phyloP scores from a whole-genome alignment of 2,888 invertebrate species.

The Folsomia manolachei region DNA sequence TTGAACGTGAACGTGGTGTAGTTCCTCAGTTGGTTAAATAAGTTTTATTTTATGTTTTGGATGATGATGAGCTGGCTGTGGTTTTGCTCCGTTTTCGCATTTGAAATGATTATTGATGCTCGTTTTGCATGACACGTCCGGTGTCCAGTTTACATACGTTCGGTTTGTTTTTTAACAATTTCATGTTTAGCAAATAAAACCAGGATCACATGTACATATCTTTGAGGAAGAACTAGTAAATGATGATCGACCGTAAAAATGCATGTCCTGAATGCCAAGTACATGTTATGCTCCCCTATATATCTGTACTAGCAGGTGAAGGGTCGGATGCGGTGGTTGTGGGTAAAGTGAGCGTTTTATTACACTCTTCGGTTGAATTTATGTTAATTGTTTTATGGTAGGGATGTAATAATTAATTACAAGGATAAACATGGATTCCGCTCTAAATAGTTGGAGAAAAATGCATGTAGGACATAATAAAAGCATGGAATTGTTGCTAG shows the following conservation, averaged over 20 bases:
- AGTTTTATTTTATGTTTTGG: too few species aligned
- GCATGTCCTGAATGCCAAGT: slow-evolving; percentile 1
- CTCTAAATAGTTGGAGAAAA: too few species aligned
- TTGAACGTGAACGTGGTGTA: neutral
- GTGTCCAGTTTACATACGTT: neutral
- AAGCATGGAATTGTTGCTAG: too few species aligned
- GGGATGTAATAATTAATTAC: neutral
- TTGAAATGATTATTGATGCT: slow-evolving; percentile 18
- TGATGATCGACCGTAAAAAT: slow-evolving; percentile 14
- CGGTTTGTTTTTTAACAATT: neutral
- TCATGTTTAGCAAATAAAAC: slow-evolving; percentile 17
- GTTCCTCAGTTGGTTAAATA: neutral
- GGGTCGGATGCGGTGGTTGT: neutral
- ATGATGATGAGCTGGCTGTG: slow-evolving; percentile 4
- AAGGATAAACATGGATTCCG: neutral
- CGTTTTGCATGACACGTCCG: slow-evolving; percentile 9
- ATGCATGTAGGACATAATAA: too few species aligned
- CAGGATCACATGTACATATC: slow-evolving; percentile 6
- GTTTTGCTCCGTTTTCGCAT: too few species aligned
- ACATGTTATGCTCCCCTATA: too few species aligned
- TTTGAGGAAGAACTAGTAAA: too few species aligned
- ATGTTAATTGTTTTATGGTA: neutral
- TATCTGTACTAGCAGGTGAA: too few species aligned
- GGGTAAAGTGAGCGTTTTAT: neutral
- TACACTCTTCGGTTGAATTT: neutral